Evolutionary conservation across 2,888 invertebrate genomes (phyloP).

Genomic region (Pandemis cinnamomeana): DNA sequence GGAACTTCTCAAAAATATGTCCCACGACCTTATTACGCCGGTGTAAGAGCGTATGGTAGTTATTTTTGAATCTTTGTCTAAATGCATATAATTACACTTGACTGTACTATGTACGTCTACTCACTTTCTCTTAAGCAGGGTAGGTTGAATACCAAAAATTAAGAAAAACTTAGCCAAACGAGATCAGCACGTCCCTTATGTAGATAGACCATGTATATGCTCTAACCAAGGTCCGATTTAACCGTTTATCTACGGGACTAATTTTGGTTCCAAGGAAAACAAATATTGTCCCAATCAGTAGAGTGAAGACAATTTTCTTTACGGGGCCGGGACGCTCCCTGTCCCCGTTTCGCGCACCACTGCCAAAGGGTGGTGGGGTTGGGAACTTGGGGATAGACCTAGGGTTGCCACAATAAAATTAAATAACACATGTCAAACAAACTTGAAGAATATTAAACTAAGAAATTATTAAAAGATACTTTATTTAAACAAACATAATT

Average conservation of each 20-base stretch:
- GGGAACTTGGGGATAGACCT: conserved; percentile 42
- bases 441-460: not conserved
- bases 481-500: no score
- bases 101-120: no score
- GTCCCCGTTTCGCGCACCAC: conserved; percentile 74
- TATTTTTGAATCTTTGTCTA: no score
- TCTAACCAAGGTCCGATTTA: not conserved
- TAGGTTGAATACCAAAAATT: no score
- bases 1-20: no score
- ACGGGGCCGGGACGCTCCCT: conserved; percentile 78
- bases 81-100: no score
- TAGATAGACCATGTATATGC: no score
- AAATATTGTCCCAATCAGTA: conserved; percentile 79
- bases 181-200: not conserved
- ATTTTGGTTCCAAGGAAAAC: conserved; percentile 55
- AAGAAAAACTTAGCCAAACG: not conserved
- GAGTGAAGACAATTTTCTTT: conserved; percentile 80
- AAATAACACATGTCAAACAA: not conserved
- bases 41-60: no score
- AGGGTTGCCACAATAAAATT: conserved; percentile 22
- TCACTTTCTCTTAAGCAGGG: no score
- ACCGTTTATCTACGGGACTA: conserved; percentile 41
- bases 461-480: no score
- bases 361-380: conserved; percentile 71
- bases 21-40: no score